Conservation (phyloP, 2,888 invertebrate genomes). For the Endotricha flammealis region DNA sequence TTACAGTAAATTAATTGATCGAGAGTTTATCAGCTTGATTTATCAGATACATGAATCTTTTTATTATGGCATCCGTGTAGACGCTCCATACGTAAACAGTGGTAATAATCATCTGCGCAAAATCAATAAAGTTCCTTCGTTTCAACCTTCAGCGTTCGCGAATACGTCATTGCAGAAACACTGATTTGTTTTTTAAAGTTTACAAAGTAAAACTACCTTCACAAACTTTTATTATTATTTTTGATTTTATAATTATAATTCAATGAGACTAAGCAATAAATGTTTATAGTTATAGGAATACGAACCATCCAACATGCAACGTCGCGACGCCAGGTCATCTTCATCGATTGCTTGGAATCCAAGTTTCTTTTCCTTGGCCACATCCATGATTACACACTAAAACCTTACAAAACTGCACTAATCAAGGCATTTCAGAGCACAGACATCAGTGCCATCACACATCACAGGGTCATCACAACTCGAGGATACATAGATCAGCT, state of each 20-base stretch:
- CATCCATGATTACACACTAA: constrained; percentile 55
- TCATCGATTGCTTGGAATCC: constrained; percentile 58
- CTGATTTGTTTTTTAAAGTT: no score
- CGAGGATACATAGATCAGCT: constrained; percentile 15
- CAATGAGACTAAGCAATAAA: no score
- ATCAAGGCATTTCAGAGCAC: constrained; percentile 41
- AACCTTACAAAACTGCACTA: constrained; percentile 18
- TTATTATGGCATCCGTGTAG: background rate
- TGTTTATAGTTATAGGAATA: no score
- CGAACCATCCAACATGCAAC: constrained; percentile 74
- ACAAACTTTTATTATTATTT: no score
- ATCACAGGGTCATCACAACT: constrained; percentile 26
- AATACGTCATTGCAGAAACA: constrained; percentile 28
- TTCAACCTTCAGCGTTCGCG: constrained; percentile 19
- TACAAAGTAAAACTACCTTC: no score
- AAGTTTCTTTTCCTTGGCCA: constrained; percentile 46
- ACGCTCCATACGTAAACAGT: constrained; percentile 9
- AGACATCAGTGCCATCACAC: constrained; percentile 39
- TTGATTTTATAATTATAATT: no score
- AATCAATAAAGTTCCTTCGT: constrained; percentile 29
- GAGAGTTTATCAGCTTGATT: constrained; percentile 1
- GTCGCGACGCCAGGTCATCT: constrained; percentile 58
- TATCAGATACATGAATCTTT: background rate
- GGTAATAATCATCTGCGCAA: constrained; percentile 30
- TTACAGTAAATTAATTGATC: background rate